A percentile compares a stretch with the other conserved stretches of the same genome.
phyloP scores from a whole-genome alignment of 2,888 invertebrate species.

The Netelia inedita region DNA sequence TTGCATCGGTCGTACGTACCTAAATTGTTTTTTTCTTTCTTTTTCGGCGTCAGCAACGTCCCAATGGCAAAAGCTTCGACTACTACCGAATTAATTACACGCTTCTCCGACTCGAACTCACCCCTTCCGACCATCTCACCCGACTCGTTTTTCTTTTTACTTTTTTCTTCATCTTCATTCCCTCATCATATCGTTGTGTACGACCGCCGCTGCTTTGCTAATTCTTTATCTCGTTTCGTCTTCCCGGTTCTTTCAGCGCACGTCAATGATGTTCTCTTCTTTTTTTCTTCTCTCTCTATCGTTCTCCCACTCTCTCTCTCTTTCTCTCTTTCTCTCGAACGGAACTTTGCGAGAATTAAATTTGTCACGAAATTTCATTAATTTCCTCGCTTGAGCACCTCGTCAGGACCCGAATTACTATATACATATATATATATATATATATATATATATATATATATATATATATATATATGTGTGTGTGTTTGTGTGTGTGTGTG shows the following conservation, averaged over 20 bases:
- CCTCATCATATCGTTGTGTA: constrained; percentile 10
- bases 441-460: no score
- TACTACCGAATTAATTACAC: constrained; percentile 65
- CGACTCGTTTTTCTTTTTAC: constrained; percentile 8
- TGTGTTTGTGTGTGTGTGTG: no score
- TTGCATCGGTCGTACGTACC: constrained; percentile 15
- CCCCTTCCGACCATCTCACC: not conserved
- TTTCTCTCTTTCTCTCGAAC: constrained; percentile 1
- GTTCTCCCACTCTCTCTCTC: constrained; percentile 2
- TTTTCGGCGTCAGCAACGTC: constrained; percentile 7
- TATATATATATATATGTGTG: not conserved
- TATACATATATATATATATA: not conserved
- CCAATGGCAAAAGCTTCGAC: constrained; percentile 60
- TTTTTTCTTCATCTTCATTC: not conserved
- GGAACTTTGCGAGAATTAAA: constrained; percentile 56
- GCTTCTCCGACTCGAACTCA: constrained; percentile 28
- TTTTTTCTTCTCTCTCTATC: constrained; percentile 13
- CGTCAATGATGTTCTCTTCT: not conserved
- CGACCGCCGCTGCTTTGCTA: constrained; percentile 52
- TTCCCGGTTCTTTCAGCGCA: not conserved
- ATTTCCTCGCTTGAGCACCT: constrained; percentile 59
- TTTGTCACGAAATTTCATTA: constrained; percentile 70
- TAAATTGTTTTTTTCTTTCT: constrained; percentile 14
- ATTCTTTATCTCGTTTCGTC: constrained; percentile 55
- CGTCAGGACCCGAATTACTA: constrained; percentile 28